Percentiles rank a stretch among this genome's conserved stretches.
Evolutionary conservation across 2,113 vertebrate genomes (phyloP).

Genomic region (Dromiciops gliroides): DNA sequence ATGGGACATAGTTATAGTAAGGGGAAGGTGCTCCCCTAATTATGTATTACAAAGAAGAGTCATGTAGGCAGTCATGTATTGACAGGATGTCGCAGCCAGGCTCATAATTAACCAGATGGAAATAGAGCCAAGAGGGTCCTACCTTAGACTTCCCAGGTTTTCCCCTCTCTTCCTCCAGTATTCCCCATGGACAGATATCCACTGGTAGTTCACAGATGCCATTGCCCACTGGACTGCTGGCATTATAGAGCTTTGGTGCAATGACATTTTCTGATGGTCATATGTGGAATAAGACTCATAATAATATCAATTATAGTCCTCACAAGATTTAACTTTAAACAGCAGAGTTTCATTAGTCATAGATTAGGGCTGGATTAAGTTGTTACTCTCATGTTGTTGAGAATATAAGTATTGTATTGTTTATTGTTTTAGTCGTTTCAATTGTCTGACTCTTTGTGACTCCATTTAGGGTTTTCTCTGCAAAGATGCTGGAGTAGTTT

Average conservation of each 20-base stretch:
- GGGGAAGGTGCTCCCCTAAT: background rate
- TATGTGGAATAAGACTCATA: too few relatives aligned
- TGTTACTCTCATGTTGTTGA: too few relatives aligned
- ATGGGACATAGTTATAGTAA: background rate
- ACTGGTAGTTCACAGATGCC: background rate
- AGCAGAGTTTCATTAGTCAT: too few relatives aligned
- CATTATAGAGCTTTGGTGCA: background rate
- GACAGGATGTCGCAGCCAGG: background rate
- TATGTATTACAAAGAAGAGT: too few relatives aligned
- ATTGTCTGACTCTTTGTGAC: too few relatives aligned
- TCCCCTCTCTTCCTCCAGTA: background rate
- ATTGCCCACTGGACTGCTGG: background rate
- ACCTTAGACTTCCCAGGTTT: background rate
- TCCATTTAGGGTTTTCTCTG: too few relatives aligned
- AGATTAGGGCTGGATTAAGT: too few relatives aligned
- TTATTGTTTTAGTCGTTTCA: too few relatives aligned
- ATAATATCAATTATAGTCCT: too few relatives aligned
- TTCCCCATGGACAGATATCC: background rate
- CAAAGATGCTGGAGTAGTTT: too few relatives aligned
- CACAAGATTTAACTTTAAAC: too few relatives aligned
- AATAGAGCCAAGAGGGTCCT: background rate
- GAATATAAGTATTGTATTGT: too few relatives aligned
- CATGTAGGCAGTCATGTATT: background rate
- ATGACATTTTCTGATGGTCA: background rate
- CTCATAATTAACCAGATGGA: background rate